A percentile compares a stretch with the other conserved stretches of the same genome.
phyloP scores from a whole-genome alignment of 2,113 vertebrate genomes.

The Tyrannus savana region DNA sequence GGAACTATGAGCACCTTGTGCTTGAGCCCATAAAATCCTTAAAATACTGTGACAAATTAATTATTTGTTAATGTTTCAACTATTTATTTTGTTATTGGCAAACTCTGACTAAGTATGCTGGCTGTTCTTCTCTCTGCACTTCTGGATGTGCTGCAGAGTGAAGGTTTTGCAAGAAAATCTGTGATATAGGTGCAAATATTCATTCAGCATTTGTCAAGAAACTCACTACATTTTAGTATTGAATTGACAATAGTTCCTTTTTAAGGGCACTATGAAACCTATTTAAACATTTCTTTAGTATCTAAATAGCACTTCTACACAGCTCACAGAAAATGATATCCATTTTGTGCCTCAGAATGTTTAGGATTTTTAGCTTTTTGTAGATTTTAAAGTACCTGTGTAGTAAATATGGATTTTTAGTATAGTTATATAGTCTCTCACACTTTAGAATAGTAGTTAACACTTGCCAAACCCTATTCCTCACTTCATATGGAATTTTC shows the following conservation, averaged over 20 bases:
- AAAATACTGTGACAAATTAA: not conserved
- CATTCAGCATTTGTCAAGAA: not conserved
- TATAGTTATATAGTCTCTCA: too few relatives aligned
- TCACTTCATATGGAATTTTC: too few relatives aligned
- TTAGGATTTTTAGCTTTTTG: too few relatives aligned
- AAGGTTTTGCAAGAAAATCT: not conserved
- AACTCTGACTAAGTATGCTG: not conserved
- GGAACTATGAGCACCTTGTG: not conserved
- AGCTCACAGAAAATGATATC: not conserved
- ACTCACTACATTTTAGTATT: not conserved
- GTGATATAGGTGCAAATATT: not conserved
- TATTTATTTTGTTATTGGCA: not conserved
- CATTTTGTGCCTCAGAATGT: too few relatives aligned
- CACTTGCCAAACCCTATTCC: too few relatives aligned
- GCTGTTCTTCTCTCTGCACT: not conserved
- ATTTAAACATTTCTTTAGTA: not conserved
- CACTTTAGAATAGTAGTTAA: too few relatives aligned
- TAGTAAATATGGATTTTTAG: too few relatives aligned
- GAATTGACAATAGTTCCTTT: not conserved
- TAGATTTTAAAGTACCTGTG: too few relatives aligned
- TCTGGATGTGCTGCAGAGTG: not conserved
- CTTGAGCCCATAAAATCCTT: not conserved
- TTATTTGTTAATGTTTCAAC: not conserved
- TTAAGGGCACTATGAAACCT: not conserved
- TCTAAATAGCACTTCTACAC: not conserved